Base-by-base conservation (phyloP, 2,888 invertebrate genomes). In the Morpho helenor region DNA sequence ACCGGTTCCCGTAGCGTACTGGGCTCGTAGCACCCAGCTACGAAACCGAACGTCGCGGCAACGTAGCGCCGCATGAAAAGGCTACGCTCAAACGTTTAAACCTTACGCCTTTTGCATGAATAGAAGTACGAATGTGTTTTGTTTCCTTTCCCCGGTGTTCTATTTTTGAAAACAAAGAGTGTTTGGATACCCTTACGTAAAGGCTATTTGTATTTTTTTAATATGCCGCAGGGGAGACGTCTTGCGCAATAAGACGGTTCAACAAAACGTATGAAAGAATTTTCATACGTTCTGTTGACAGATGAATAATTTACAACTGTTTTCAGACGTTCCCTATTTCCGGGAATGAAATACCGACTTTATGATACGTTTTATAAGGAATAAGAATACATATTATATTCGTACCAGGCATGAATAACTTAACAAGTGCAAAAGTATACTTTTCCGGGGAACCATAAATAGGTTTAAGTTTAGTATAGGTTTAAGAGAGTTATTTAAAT, bases 81-180 rank as follows among this genome's bases (percentile, higher is more conserved):
- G 85, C 85, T 82, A 80, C 81, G 71, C 69, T 79, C 76, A 80
- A 82, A 75, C 84, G 76, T 76, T 84, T 85, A 84, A 82, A 76
- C 85, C 79, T 78, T 80, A 79, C 82, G 82, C 83, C 80, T 85
- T 84, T 83, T 82, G 79, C 79, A 73, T 83, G 82, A 84, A 84
- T 79, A 82, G 76, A 73, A 79, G 76, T 82, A 79, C 79, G 81
- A 82, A 81, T 86, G 84, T 80, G 79, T 82, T 82, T 83, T 73
- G 76, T 79, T 80, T 69, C 67, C 68, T 68, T 80, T 77, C 80
- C 74, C 74, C 74, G 75, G 73, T 76, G 77, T 77, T 80, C 75
- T 76, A 79, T 84, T 84, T 83, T 79, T 75, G 71, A 77, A 79
- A 79, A 77, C 78, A 80, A 82, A 78, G 74, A 68, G 64, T 77